Evolutionary conservation across 2,113 vertebrate genomes (phyloP).

Genomic region (Cyanoderma ruficeps): DNA sequence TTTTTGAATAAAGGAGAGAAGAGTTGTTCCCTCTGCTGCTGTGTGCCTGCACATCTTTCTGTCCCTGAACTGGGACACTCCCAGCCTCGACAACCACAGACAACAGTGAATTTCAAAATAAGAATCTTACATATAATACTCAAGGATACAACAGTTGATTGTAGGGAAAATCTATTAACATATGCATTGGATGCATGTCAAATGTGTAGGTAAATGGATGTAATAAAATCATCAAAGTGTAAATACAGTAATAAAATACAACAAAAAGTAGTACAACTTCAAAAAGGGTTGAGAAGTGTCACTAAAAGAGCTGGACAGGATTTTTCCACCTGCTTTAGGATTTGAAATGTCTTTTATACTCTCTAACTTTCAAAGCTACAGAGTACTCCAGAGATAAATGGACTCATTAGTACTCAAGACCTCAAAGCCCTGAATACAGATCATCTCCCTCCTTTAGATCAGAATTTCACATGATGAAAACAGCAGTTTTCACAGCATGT

Average conservation of each 20-base stretch:
- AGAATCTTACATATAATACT: background rate
- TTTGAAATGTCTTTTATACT: background rate
- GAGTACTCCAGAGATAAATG: background rate
- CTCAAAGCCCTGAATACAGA: background rate
- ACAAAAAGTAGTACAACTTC: background rate
- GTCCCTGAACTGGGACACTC: too few relatives aligned
- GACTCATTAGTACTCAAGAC: background rate
- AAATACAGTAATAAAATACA: background rate
- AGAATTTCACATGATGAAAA: background rate
- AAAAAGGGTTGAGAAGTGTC: background rate
- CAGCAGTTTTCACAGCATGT: background rate
- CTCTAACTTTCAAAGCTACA: background rate
- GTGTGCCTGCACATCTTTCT: too few relatives aligned
- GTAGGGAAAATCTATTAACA: background rate
- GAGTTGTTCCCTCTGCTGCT: too few relatives aligned
- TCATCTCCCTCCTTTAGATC: background rate
- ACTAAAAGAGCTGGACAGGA: background rate
- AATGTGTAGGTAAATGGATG: background rate
- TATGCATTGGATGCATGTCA: background rate
- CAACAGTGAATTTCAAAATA: background rate
- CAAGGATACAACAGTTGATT: background rate
- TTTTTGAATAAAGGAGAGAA: too few relatives aligned
- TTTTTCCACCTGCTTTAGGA: background rate
- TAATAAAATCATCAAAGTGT: background rate
- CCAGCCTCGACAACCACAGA: background rate